Evolutionary conservation across 2,113 vertebrate genomes (phyloP).

Genomic region (Cyprinodon variegatus): DNA sequence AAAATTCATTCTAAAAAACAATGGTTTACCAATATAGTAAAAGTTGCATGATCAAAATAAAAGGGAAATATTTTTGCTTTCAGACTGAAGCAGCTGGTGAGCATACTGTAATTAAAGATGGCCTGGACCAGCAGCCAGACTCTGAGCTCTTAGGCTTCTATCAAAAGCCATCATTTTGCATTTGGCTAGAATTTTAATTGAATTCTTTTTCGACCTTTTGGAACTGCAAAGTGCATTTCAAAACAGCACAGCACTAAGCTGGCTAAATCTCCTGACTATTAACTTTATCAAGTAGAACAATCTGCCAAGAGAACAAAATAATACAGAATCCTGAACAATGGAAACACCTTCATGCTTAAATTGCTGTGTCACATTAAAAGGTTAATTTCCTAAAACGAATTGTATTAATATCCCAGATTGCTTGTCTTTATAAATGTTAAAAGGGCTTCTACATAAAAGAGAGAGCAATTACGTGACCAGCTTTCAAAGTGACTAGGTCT

Average conservation of each 20-base stretch:
- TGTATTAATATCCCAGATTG: slow-evolving; percentile 6
- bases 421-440: slow-evolving; percentile 21
- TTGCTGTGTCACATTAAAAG: slow-evolving; percentile 21
- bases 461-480: slow-evolving; percentile 13
- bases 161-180: slow-evolving; percentile 70
- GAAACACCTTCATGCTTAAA: slow-evolving; percentile 4
- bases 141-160: slow-evolving; percentile 66
- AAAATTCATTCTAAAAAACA: slow-evolving; percentile 32
- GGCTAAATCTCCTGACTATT: slow-evolving; percentile 25
- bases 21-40: slow-evolving; percentile 35
- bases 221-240: slow-evolving; percentile 51
- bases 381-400: slow-evolving; percentile 31
- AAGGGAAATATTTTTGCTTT: slow-evolving; percentile 29
- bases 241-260: slow-evolving; percentile 23
- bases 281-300: slow-evolving; percentile 18
- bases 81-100: slow-evolving; percentile 63
- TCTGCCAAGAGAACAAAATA: slow-evolving; percentile 14
- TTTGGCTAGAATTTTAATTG: slow-evolving; percentile 59
- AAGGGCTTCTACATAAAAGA: slow-evolving; percentile 5
- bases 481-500: slow-evolving; percentile 22
- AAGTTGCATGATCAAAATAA: neutral
- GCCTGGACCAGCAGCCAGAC: slow-evolving; percentile 62
- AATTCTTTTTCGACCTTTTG: slow-evolving; percentile 48
- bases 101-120: slow-evolving; percentile 69
- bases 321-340: slow-evolving; percentile 16